Evolutionary conservation across 2,888 invertebrate genomes (phyloP).

Genomic region (Pyrocoelia pectoralis): DNA sequence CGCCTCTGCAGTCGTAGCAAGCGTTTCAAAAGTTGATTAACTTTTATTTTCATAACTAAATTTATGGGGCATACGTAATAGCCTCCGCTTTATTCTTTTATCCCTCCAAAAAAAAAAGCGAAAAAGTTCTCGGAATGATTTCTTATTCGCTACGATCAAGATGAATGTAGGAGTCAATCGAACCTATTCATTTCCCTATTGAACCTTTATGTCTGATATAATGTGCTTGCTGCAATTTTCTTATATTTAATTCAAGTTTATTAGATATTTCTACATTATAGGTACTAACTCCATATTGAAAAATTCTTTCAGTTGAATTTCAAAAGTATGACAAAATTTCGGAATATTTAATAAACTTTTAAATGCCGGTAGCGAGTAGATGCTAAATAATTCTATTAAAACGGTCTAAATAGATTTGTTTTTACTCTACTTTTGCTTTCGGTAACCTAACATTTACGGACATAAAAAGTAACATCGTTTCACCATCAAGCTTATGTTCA

Average conservation of each 20-base stretch:
- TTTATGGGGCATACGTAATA: slow-evolving; percentile 43
- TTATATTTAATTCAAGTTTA: slow-evolving; percentile 8
- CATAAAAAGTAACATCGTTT: slow-evolving; percentile 43
- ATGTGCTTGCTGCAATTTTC: slow-evolving; percentile 26
- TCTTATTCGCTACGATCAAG: slow-evolving; percentile 30
- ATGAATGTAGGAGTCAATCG: slow-evolving; percentile 35
- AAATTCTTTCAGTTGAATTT: too few species aligned
- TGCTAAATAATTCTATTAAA: neutral
- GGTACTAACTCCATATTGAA: too few species aligned
- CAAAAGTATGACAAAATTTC: too few species aligned
- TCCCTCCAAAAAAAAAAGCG: slow-evolving; percentile 28
- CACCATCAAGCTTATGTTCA: slow-evolving; percentile 49
- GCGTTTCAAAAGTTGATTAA: slow-evolving; percentile 42
- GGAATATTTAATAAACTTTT: neutral
- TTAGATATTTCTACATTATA: neutral
- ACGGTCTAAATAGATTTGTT: slow-evolving; percentile 13
- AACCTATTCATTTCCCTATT: slow-evolving; percentile 32
- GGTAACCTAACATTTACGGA: slow-evolving; percentile 19
- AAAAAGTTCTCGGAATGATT: slow-evolving; percentile 29
- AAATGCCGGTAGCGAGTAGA: too few species aligned
- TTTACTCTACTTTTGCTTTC: slow-evolving; percentile 12
- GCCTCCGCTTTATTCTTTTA: slow-evolving; percentile 31
- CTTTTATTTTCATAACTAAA: slow-evolving; percentile 42
- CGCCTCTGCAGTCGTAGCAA: slow-evolving; percentile 28
- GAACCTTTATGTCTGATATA: slow-evolving; percentile 20